phyloP scores from a whole-genome alignment of 1,140 invertebrate species.

The Hestina assimilis region DNA sequence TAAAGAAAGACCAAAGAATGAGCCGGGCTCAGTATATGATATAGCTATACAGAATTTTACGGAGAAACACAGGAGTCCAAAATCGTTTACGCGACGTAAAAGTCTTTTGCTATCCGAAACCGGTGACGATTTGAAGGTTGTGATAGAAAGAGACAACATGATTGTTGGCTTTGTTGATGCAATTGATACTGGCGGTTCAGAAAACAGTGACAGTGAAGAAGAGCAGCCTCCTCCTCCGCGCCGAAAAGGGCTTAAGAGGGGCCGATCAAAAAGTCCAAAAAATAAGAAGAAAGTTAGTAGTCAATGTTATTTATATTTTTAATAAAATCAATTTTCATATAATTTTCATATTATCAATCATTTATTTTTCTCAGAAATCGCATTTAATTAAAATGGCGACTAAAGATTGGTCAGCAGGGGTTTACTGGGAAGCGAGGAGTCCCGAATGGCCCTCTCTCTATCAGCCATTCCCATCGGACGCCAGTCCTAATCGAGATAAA shows the following conservation, averaged over 20 bases:
- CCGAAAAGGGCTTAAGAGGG: slow-evolving; percentile 30
- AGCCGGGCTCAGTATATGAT: slow-evolving; percentile 24
- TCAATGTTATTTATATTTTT: slow-evolving; percentile 3
- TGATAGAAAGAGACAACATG: slow-evolving; percentile 74
- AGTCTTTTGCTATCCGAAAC: slow-evolving; percentile 39
- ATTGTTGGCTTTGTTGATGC: slow-evolving; percentile 66
- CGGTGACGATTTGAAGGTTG: slow-evolving; percentile 62
- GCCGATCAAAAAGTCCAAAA: slow-evolving; percentile 48
- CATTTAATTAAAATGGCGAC: slow-evolving; percentile 62
- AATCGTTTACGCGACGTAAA: slow-evolving; percentile 43
- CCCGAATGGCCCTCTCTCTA: slow-evolving; percentile 49
- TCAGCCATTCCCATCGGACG: slow-evolving; percentile 29
- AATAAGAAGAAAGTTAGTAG: slow-evolving; percentile 47
- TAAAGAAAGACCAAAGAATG: slow-evolving; percentile 23
- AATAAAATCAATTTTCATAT: slow-evolving; percentile 8
- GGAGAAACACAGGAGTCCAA: slow-evolving; percentile 23
- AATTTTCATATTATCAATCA: slow-evolving; percentile 24
- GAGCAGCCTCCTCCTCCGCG: slow-evolving; percentile 9
- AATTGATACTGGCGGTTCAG: slow-evolving; percentile 54
- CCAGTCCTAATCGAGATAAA: slow-evolving; percentile 28
- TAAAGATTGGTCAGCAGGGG: slow-evolving; percentile 66
- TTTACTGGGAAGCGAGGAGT: slow-evolving; percentile 67
- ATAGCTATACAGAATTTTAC: slow-evolving; percentile 22
- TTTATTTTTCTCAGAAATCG: slow-evolving; percentile 47
- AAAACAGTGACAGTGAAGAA: slow-evolving; percentile 51